A percentile compares a stretch with the other conserved stretches of the same genome.
Conservation (phyloP, 2,888 invertebrate genomes). For the Taenaris catops region DNA sequence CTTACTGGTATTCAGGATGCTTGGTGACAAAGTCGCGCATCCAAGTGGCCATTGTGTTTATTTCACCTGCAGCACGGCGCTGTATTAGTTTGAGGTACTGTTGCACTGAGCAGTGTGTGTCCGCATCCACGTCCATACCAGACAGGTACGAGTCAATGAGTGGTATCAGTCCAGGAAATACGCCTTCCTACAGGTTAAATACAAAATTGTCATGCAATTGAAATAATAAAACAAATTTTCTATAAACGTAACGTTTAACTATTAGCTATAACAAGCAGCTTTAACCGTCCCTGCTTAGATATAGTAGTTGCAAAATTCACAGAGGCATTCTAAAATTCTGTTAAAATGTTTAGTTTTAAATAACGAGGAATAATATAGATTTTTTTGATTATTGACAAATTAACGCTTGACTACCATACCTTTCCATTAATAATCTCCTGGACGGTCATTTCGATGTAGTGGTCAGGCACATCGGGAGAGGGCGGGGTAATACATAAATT, state of each 20-base stretch:
- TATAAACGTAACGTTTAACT: too few relatives aligned
- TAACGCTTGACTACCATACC: too few relatives aligned
- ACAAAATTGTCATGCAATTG: too few relatives aligned
- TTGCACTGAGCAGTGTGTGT: conserved; percentile 97
- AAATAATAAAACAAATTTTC: too few relatives aligned
- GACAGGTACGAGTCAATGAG: conserved; percentile 96
- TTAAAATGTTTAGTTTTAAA: too few relatives aligned
- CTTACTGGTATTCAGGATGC: conserved; percentile 96
- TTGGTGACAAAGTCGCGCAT: conserved; percentile 92
- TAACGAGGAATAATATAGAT: too few relatives aligned
- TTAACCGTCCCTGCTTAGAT: too few relatives aligned
- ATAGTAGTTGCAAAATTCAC: too few relatives aligned
- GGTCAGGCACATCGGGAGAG: conserved; percentile 30
- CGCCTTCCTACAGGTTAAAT: conserved; percentile 90
- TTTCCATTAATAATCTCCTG: conserved; percentile 98
- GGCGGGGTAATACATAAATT: too few relatives aligned
- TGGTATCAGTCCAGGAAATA: conserved; percentile 97
- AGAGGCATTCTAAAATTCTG: too few relatives aligned
- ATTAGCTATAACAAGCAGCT: too few relatives aligned
- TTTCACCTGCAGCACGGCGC: conserved; percentile 91
- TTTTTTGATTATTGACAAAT: too few relatives aligned
- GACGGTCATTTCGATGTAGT: conserved; percentile 91
- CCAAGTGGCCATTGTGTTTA: conserved; percentile 97
- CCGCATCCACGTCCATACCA: conserved; percentile 98
- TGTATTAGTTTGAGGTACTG: conserved; percentile 97